phyloP scores from a whole-genome alignment of 2,113 vertebrate species.

The Cebidichthys violaceus region DNA sequence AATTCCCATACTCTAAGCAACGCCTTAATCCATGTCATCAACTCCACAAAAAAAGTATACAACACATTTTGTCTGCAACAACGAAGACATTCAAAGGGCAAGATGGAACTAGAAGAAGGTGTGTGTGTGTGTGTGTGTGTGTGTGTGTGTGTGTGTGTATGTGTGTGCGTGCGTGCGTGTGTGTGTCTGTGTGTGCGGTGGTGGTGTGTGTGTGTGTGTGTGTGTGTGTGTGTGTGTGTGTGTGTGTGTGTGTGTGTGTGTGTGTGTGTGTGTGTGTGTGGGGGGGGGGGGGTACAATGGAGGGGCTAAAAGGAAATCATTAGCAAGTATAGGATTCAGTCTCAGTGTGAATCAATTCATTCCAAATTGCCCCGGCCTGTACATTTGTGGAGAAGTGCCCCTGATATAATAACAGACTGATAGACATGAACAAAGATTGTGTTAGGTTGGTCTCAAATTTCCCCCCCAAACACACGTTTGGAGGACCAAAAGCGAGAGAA shows the following conservation, averaged over 20 bases:
- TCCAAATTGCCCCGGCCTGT: conserved; percentile 96
- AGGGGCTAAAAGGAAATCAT: conserved; percentile 87
- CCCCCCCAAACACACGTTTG: conserved; percentile 94
- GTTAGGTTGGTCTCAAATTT: conserved; percentile 95
- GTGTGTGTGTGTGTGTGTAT: too few relatives aligned
- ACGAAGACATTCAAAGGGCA: conserved; percentile 57
- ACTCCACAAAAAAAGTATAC: conserved; percentile 35
- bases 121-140: too few relatives aligned
- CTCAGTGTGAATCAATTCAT: conserved; percentile 97
- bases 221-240: too few relatives aligned
- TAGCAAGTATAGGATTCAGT: conserved; percentile 89
- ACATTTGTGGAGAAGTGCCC: conserved; percentile 97
- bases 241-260: too few relatives aligned
- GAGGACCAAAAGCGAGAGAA: conserved; percentile 80
- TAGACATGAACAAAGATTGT: conserved; percentile 96
- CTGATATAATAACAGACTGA: conserved; percentile 98
- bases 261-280: too few relatives aligned
- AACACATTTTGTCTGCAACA: conserved; percentile 45
- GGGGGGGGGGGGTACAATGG: conserved; percentile 49
- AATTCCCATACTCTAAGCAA: conserved; percentile 1
- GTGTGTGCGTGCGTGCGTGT: too few relatives aligned
- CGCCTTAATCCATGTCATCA: conserved; percentile 3
- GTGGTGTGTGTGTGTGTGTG: too few relatives aligned
- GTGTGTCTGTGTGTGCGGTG: too few relatives aligned
- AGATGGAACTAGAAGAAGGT: conserved; percentile 56